A percentile compares a stretch with the other conserved stretches of the same genome.
phyloP scores from a whole-genome alignment of 2,113 vertebrate species.

The zebrafish (Danio rerio) region DNA sequence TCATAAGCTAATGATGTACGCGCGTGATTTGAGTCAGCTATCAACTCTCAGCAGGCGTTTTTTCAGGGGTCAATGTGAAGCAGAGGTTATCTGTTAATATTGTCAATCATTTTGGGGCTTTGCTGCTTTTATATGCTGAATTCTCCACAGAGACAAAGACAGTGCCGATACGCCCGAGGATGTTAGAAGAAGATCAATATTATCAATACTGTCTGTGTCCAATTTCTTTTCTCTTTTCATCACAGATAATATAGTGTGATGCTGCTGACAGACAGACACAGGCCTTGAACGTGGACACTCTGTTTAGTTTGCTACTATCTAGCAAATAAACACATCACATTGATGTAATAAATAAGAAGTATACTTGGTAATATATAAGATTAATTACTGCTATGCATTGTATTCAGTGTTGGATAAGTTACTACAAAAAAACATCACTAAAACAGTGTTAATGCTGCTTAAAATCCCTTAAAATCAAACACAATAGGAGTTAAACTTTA shows the following conservation, averaged over 20 bases:
- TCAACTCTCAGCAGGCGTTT: neutral
- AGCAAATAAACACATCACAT: too few species aligned
- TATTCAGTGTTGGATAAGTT: too few species aligned
- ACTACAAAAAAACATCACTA: too few species aligned
- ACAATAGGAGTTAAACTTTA: too few species aligned
- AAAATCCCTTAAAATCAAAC: too few species aligned
- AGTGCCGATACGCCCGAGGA: neutral
- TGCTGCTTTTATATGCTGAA: neutral
- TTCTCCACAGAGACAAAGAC: conserved; percentile 1
- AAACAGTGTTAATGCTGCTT: too few species aligned
- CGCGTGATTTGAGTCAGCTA: neutral
- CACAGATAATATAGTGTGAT: conserved; percentile 18
- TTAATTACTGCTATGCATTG: too few species aligned
- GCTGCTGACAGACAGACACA: neutral
- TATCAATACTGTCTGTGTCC: conserved; percentile 8
- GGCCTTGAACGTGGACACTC: neutral
- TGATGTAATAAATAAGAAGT: too few species aligned
- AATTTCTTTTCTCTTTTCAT: conserved; percentile 16
- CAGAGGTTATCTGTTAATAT: conserved; percentile 25
- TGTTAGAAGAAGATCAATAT: conserved; percentile 32
- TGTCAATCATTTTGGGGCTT: conserved; percentile 3
- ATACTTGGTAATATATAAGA: too few species aligned
- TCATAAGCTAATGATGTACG: conserved; percentile 23
- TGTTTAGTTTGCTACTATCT: neutral
- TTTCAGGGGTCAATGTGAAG: neutral